phyloP scores from a whole-genome alignment of 2,113 vertebrate species.

The Poeciliopsis occidentalis region DNA sequence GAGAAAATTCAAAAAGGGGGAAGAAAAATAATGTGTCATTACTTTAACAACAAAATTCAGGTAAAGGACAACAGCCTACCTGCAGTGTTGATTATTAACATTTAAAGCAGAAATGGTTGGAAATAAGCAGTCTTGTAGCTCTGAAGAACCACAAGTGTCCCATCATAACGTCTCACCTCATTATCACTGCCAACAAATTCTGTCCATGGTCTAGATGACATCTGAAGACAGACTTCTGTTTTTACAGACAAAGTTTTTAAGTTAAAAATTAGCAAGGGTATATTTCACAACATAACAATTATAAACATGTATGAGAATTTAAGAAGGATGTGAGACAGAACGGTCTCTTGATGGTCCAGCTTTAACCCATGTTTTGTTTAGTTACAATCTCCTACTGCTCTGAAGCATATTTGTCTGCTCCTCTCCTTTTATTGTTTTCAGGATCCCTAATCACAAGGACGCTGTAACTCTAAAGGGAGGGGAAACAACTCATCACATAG shows the following conservation, averaged over 20 bases:
- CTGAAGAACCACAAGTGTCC: background rate
- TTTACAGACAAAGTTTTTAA: background rate
- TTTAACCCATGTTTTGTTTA: background rate
- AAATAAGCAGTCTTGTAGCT: background rate
- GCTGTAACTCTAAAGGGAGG: too few relatives aligned
- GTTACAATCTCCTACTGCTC: too few relatives aligned
- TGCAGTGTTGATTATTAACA: too few relatives aligned
- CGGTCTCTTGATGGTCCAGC: background rate
- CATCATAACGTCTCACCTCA: background rate
- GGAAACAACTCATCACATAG: too few relatives aligned
- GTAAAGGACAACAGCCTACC: too few relatives aligned
- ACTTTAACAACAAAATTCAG: too few relatives aligned
- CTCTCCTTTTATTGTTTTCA: too few relatives aligned
- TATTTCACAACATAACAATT: background rate
- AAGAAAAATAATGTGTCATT: too few relatives aligned
- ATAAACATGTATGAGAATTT: background rate
- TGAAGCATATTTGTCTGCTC: too few relatives aligned
- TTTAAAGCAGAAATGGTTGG: too few relatives aligned
- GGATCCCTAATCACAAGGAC: too few relatives aligned
- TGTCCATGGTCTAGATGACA: background rate
- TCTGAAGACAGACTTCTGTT: background rate
- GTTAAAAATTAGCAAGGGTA: background rate
- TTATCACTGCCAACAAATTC: background rate
- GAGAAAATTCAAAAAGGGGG: too few relatives aligned
- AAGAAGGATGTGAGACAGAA: background rate